A percentile compares a stretch with the other conserved stretches of the same genome.
phyloP scores from a whole-genome alignment of 2,113 vertebrate genomes.

The Hypomesus transpacificus region DNA sequence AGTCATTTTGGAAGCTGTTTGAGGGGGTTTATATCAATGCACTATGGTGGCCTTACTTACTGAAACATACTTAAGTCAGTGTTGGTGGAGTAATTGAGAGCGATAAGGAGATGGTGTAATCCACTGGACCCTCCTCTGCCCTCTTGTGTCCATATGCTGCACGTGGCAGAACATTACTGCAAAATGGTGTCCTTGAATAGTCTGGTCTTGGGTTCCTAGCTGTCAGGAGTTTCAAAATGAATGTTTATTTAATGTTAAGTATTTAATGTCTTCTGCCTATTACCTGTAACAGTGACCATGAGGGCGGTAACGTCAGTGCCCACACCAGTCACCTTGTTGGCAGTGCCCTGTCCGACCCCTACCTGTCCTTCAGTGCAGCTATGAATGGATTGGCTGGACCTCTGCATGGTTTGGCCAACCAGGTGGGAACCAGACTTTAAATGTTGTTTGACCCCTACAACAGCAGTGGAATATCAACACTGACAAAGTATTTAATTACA shows the following conservation, averaged over 20 bases:
- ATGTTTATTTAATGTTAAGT: background rate
- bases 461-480: background rate
- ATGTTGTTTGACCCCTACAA: background rate
- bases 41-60: no score
- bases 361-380: conserved; percentile 90
- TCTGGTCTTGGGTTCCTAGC: background rate
- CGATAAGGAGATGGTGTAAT: no score
- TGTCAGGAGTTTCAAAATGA: background rate
- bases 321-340: conserved; percentile 94
- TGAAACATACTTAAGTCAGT: no score
- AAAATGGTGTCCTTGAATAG: background rate
- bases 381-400: conserved; percentile 96
- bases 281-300: conserved; percentile 81
- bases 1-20: background rate
- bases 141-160: conserved; percentile 10
- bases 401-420: conserved; percentile 93
- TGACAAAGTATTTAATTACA: background rate
- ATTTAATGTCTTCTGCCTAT: background rate
- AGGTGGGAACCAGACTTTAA: conserved; percentile 69
- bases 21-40: no score
- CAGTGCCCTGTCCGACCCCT: conserved; percentile 91
- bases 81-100: no score
- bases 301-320: conserved; percentile 95
- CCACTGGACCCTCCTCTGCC: conserved; percentile 1
- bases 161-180: background rate